A percentile compares a stretch with the other conserved stretches of the same genome.
Evolutionary conservation across 2,888 invertebrate species (phyloP).

Genomic region (Malthinus flaveolus): DNA sequence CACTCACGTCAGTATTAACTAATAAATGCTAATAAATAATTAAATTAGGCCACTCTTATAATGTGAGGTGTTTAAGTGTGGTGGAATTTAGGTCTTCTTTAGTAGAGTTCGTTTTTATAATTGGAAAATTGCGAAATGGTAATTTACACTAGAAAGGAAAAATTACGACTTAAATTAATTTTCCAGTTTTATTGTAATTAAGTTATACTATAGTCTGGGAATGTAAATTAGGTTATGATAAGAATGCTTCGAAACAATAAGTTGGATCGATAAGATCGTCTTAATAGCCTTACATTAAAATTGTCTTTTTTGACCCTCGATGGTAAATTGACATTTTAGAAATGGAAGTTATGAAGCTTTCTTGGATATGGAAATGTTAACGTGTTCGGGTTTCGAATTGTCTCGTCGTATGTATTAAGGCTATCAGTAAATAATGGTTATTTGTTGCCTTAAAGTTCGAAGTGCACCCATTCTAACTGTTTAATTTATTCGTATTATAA

Average conservation of each 20-base stretch:
- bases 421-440: not conserved
- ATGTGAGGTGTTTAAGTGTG: slow-evolving; percentile 8
- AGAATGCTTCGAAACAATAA: too few relatives aligned
- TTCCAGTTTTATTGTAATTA: too few relatives aligned
- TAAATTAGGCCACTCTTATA: slow-evolving; percentile 12
- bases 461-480: slow-evolving; percentile 15
- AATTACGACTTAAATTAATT: too few relatives aligned
- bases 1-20: not conserved
- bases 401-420: slow-evolving; percentile 1
- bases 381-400: slow-evolving; percentile 1
- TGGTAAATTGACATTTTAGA: too few relatives aligned
- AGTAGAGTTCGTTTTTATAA: not conserved
- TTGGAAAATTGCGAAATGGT: not conserved
- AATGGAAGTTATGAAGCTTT: too few relatives aligned
- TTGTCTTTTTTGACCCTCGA: too few relatives aligned
- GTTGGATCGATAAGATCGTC: too few relatives aligned
- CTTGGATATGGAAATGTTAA: not conserved
- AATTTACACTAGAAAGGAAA: too few relatives aligned
- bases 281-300: too few relatives aligned
- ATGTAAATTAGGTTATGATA: too few relatives aligned
- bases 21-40: slow-evolving; percentile 8
- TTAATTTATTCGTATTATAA: slow-evolving; percentile 14
- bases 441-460: slow-evolving; percentile 8
- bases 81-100: slow-evolving; percentile 18
- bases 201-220: too few relatives aligned